Conservation (phyloP, 2,113 vertebrate species). For the Hemichromis elongatus region DNA sequence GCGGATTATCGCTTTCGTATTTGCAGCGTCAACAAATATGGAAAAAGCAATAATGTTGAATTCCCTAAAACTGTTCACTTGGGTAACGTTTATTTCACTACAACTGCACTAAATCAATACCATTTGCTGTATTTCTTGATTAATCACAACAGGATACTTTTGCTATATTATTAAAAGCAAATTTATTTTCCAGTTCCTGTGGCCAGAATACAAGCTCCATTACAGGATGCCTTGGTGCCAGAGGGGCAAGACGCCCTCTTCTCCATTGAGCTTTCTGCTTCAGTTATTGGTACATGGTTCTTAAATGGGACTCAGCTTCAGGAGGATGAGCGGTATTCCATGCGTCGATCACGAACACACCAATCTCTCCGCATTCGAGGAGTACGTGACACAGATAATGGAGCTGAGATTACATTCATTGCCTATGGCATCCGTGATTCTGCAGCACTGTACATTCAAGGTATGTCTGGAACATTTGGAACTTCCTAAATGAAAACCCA, state of each 20-base stretch:
- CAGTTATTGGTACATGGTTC: constrained; percentile 85
- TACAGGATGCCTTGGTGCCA: constrained; percentile 79
- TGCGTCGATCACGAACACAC: constrained; percentile 71
- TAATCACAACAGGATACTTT: not conserved
- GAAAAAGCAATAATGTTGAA: constrained; percentile 84
- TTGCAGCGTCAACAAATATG: constrained; percentile 84
- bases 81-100: constrained; percentile 67
- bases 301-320: constrained; percentile 79
- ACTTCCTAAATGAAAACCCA: not conserved
- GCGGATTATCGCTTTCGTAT: constrained; percentile 89
- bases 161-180: not conserved
- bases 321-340: constrained; percentile 68
- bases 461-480: constrained; percentile 53
- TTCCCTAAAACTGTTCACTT: constrained; percentile 87
- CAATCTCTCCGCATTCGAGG: constrained; percentile 80
- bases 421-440: constrained; percentile 81
- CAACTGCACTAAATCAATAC: not conserved
- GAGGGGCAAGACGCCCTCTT: constrained; percentile 82
- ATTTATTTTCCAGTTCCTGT: constrained; percentile 78
- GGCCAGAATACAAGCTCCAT: constrained; percentile 80
- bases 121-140: not conserved
- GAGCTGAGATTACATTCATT: constrained; percentile 83
- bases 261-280: constrained; percentile 84
- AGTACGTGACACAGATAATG: constrained; percentile 75
- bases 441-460: constrained; percentile 86